Evolutionary conservation across 2,797 vertebrate genomes (phyloP).

Genomic region (Tarsius wallacei): DNA sequence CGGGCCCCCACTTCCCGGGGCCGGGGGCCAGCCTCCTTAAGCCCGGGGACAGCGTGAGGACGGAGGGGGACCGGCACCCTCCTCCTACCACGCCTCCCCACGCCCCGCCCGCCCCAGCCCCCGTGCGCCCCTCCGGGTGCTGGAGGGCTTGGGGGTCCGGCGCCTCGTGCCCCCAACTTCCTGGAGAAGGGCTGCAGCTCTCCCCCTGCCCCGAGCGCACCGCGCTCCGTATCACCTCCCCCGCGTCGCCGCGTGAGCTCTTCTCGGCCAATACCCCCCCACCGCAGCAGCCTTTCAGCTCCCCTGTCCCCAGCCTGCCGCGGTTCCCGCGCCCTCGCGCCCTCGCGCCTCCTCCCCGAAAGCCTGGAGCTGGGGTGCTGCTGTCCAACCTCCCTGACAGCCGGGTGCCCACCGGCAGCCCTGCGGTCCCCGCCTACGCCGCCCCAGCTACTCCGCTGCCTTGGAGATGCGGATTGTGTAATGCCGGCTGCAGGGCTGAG

Average conservation of each 20-base stretch:
- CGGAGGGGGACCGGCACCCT: background rate
- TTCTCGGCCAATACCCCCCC: background rate
- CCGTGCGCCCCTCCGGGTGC: background rate
- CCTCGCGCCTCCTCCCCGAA: no score
- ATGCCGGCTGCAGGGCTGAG: background rate
- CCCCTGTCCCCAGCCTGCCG: background rate
- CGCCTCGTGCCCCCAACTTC: background rate
- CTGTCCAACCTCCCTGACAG: background rate
- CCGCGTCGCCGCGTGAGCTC: background rate
- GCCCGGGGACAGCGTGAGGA: background rate
- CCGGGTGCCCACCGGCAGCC: background rate
- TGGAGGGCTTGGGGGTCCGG: background rate
- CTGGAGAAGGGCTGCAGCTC: background rate
- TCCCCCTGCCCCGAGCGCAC: background rate
- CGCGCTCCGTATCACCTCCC: background rate
- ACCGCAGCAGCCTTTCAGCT: background rate
- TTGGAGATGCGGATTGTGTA: slow-evolving; percentile 64
- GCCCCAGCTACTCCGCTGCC: background rate
- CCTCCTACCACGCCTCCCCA: background rate
- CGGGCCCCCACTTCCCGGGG: background rate
- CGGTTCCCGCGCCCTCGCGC: background rate
- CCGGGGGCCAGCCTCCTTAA: background rate
- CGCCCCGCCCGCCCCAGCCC: background rate
- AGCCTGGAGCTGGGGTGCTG: background rate
- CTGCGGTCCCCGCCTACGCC: background rate